Percentiles rank a stretch among this genome's conserved stretches.
Evolutionary conservation across 2,113 vertebrate genomes (phyloP).

Genomic region (Rhinolophus ferrumequinum): DNA sequence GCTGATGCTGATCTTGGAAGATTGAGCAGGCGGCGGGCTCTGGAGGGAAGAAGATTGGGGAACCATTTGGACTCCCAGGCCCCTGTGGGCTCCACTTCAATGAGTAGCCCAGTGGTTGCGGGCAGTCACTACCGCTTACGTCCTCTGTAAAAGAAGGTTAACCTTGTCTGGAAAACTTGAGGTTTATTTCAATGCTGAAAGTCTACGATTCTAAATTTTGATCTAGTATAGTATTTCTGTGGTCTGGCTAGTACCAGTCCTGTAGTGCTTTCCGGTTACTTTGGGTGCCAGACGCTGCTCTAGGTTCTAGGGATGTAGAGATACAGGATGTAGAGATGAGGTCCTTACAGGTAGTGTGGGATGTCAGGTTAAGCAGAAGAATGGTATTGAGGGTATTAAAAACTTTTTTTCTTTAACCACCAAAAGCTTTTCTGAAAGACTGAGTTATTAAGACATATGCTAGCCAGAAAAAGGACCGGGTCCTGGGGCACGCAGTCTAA

Average conservation of each 20-base stretch:
- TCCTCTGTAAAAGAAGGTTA: neutral
- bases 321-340: neutral
- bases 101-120: neutral
- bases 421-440: neutral
- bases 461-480: neutral
- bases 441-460: too few species aligned
- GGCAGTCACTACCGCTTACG: neutral
- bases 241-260: too few species aligned
- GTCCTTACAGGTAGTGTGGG: neutral
- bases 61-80: neutral
- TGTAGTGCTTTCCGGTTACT: neutral
- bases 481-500: neutral
- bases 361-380: neutral
- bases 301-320: neutral
- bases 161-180: neutral
- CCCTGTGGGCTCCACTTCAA: neutral
- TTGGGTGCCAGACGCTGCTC: neutral
- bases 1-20: neutral
- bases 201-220: neutral
- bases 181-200: neutral
- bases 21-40: rapidly evolving
- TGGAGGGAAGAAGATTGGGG: neutral
- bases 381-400: neutral
- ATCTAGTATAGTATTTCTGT: neutral
- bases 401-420: neutral